Evolutionary conservation across 1,140 invertebrate genomes (phyloP).

Genomic region (Helicorthomorpha holstii): DNA sequence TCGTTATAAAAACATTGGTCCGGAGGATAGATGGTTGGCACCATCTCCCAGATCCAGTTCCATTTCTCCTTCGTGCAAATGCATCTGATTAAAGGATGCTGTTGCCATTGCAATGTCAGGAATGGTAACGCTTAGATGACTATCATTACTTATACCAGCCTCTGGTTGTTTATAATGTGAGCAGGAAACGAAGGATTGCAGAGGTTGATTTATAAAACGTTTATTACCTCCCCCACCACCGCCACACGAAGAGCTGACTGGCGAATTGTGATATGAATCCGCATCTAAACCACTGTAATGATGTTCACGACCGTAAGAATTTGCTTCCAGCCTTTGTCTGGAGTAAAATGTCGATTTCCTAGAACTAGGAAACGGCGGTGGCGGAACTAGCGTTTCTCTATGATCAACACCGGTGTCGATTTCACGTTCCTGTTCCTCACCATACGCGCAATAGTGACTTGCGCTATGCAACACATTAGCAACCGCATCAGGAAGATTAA

Average conservation of each 20-base stretch:
- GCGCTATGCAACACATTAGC: slow-evolving; percentile 54
- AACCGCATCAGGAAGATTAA: slow-evolving; percentile 79
- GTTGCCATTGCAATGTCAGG: slow-evolving; percentile 79
- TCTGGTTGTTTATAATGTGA: too few relatives aligned
- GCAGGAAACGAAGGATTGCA: too few relatives aligned
- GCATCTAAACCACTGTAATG: too few relatives aligned
- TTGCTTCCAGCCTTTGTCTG: not conserved
- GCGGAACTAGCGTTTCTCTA: not conserved
- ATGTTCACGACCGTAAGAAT: not conserved
- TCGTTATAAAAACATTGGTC: slow-evolving; percentile 5
- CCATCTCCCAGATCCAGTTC: slow-evolving; percentile 55
- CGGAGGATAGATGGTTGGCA: slow-evolving; percentile 14
- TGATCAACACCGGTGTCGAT: too few relatives aligned
- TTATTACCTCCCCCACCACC: not conserved
- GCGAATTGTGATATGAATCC: too few relatives aligned
- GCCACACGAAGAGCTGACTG: not conserved
- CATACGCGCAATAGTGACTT: slow-evolving; percentile 1
- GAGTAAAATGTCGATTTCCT: not conserved
- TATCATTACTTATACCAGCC: slow-evolving; percentile 41
- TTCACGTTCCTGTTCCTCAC: not conserved
- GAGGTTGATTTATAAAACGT: too few relatives aligned
- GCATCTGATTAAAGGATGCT: slow-evolving; percentile 46
- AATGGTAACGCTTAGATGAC: slow-evolving; percentile 60
- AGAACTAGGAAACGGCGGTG: not conserved
- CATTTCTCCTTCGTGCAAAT: slow-evolving; percentile 44